phyloP scores from a whole-genome alignment of 30 jellyfish, hydroid and myxozoan species.

The Mastigias papua region DNA sequence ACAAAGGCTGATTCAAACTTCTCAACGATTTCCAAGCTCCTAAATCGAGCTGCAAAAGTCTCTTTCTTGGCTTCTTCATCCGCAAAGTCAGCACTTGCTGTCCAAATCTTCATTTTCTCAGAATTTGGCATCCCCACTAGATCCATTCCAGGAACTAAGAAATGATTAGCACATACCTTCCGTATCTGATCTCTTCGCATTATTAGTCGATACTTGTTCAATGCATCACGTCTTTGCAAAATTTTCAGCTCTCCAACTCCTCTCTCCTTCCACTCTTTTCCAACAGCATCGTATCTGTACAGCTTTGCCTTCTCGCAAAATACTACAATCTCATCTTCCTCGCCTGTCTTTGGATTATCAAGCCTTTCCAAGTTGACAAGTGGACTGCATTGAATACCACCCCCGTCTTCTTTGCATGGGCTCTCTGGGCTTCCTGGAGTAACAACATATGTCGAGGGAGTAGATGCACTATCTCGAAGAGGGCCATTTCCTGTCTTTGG shows the following conservation, averaged over 20 bases:
- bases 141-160: conserved; percentile 65
- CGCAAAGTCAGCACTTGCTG: conserved; percentile 73
- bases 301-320: conserved; percentile 67
- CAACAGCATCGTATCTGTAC: conserved; percentile 66
- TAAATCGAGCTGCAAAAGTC: conserved; percentile 85
- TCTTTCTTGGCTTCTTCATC: conserved; percentile 78
- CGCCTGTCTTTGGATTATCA: conserved; percentile 54
- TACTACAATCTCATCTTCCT: conserved; percentile 58
- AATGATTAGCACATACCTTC: conserved; percentile 80
- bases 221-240: conserved; percentile 8
- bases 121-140: conserved; percentile 53
- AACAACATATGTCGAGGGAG: neutral
- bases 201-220: conserved; percentile 35
- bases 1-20: conserved; percentile 49
- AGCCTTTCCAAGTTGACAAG: conserved; percentile 34
- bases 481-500: neutral
- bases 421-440: conserved; percentile 51
- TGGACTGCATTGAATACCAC: conserved; percentile 40
- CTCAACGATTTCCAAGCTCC: conserved; percentile 39
- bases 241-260: conserved; percentile 78
- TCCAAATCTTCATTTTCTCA: conserved; percentile 84
- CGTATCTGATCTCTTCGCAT: conserved; percentile 84
- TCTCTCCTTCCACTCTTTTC: conserved; percentile 81
- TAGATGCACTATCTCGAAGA: neutral
- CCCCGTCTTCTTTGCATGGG: conserved; percentile 54